Evolutionary conservation across 2,113 vertebrate genomes (phyloP).

Genomic region (Eudyptes chrysolophus): DNA sequence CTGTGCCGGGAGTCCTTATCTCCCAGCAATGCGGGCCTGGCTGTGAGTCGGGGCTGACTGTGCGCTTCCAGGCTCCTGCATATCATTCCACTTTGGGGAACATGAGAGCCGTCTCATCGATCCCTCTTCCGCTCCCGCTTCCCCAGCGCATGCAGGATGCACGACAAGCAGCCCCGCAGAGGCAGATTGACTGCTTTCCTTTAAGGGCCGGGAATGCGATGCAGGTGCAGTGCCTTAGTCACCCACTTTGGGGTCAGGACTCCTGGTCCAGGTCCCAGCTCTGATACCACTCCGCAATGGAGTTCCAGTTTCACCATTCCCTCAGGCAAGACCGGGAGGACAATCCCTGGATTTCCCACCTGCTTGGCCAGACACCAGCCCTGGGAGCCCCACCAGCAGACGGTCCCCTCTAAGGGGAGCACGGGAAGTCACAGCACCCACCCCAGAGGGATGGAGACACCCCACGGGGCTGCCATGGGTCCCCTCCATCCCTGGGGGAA

Average conservation of each 20-base stretch:
- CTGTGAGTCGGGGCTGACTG: background rate
- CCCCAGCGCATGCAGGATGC: accelerated
- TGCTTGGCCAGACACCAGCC: background rate
- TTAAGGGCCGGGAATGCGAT: background rate
- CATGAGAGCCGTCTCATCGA: accelerated
- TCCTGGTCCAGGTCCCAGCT: accelerated
- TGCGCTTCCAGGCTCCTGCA: accelerated
- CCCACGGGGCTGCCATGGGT: accelerated
- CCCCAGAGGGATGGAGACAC: background rate
- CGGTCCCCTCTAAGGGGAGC: background rate
- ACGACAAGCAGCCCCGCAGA: accelerated
- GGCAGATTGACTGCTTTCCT: accelerated
- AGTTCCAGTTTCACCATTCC: background rate
- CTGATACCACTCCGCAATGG: accelerated
- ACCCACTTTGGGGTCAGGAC: background rate
- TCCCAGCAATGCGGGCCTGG: accelerated
- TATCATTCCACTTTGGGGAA: background rate
- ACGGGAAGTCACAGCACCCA: no score
- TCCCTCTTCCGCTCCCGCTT: accelerated
- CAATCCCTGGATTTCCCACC: background rate
- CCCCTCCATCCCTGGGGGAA: background rate
- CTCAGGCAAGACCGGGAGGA: accelerated
- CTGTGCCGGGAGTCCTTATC: background rate
- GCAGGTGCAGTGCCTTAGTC: background rate
- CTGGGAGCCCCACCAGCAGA: background rate